Evolutionary conservation across 2,888 invertebrate species (phyloP), one percentile per base, ranked within the genome.

Genomic region (Rapana venosa): DNA sequence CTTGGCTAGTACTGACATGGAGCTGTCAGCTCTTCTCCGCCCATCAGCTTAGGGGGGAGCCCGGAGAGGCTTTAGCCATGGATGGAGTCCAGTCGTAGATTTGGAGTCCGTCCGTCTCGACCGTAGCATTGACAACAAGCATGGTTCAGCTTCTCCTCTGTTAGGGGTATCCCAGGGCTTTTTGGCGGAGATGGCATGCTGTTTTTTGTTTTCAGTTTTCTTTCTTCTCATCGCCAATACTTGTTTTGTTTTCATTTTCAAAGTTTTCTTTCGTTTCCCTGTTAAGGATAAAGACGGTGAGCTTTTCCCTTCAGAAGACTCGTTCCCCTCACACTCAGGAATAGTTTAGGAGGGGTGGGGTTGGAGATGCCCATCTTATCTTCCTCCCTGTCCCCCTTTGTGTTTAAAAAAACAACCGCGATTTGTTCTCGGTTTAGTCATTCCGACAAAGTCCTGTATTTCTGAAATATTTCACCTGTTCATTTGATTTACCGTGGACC

Each of bases 21-120:
- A 84, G 26, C 83, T 56, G 56, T 36, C 56, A 56, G 36, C 56
- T 56, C 47, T 36, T 47, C 56, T 81, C 83, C 56, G 56, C 20
- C 83, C 83, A 84, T 47, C 13, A 84, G 83, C 83, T 84, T 26
- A 84, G 8, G 56, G n/a, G n/a, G 56, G 56, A 47, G 83, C n/a
- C 83, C 22, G n/a, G 47, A n/a, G n/a, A 47, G 17, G 83, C 30
- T 17, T n/a, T 85, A 15, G 30, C 17, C 15, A 30, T 6, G 58
- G 84, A 56, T 30, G 84, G 58, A 56, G 30, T 58, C 47, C 36
- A 13, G 17, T 1, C 6, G 17, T 26, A 66, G 66, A 17, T 47
- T 47, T 47, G 47, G 4, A 47, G 47, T 47, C 47, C 8, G 47
- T 47, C 47, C 47, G 2, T 47, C 47, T 47, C 4, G 47, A 47